Evolutionary conservation across 2,797 vertebrate species (phyloP).

Genomic region (Enoplosus armatus): DNA sequence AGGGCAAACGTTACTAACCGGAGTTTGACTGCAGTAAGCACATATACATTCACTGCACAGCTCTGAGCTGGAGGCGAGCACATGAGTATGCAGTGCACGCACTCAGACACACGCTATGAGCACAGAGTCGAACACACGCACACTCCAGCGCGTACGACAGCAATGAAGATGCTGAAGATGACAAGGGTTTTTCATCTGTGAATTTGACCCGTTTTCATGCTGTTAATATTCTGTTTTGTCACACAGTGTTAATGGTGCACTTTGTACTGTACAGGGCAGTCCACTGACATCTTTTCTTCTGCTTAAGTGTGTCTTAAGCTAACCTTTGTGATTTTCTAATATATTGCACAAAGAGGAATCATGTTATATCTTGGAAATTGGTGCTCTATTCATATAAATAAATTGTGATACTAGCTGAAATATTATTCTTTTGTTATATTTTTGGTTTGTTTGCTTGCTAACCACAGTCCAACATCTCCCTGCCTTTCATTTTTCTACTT

Average conservation of each 20-base stretch:
- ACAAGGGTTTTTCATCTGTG: conserved; percentile 34
- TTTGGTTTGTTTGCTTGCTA: conserved; percentile 3
- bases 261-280: conserved; percentile 12
- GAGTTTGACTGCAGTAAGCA: conserved; percentile 85
- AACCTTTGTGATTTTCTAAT: conserved; percentile 13
- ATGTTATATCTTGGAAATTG: conserved; percentile 5
- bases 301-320: conserved; percentile 7
- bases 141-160: conserved; percentile 38
- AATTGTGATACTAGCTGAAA: background rate
- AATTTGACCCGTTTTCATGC: conserved; percentile 43
- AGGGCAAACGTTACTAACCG: conserved; percentile 84
- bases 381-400: conserved; percentile 5
- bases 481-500: conserved; percentile 37
- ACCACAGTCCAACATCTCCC: conserved; percentile 29
- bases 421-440: background rate
- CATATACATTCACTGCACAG: conserved; percentile 87
- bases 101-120: conserved; percentile 75
- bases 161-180: conserved; percentile 50
- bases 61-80: conserved; percentile 70
- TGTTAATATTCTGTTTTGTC: conserved; percentile 35
- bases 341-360: conserved; percentile 19
- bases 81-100: conserved; percentile 84
- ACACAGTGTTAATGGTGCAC: conserved; percentile 35
- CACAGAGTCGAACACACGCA: conserved; percentile 63
- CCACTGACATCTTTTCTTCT: conserved; percentile 30